These are phyloP conservation scores for Andrena bicolor DNA, from an alignment of 2,888 invertebrate species.

Conservation along the genomic window DNA sequence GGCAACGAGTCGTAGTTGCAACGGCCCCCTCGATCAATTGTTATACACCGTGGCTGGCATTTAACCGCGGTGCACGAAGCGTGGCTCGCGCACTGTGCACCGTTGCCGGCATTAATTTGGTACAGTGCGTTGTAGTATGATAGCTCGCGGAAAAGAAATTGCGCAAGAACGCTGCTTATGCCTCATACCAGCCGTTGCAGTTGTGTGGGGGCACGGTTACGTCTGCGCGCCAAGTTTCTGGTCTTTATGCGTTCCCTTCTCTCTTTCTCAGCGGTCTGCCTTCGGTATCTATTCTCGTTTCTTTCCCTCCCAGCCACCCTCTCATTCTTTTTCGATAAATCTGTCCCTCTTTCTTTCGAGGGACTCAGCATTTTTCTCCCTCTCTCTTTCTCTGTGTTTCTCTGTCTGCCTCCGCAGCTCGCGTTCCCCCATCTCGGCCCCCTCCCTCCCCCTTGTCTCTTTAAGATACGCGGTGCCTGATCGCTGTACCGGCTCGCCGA, in stretches of 20 bases:
- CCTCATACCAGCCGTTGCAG: constrained; percentile 52
- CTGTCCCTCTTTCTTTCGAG: constrained; percentile 15
- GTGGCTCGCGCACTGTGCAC: constrained; percentile 62
- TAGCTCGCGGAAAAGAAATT: constrained; percentile 77
- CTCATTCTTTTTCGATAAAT: not conserved
- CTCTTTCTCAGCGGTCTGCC: not conserved
- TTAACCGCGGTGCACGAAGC: constrained; percentile 65
- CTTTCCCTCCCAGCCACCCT: constrained; percentile 14
- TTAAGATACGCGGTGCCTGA: constrained; percentile 31
- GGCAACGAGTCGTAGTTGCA: constrained; percentile 35
- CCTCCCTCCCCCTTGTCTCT: constrained; percentile 30
- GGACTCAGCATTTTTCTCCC: not conserved
- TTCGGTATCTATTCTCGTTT: constrained; percentile 16
- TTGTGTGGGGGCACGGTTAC: not conserved
- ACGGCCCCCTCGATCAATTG: constrained; percentile 71
- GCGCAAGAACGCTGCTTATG: constrained; percentile 73
- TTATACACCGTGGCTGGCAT: constrained; percentile 73
- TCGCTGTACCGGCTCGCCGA: constrained; percentile 45
- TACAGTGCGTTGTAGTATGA: constrained; percentile 77
- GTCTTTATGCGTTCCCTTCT: constrained; percentile 18
- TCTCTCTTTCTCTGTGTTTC: constrained; percentile 24
- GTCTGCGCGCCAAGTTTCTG: constrained; percentile 16
- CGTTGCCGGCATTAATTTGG: constrained; percentile 74
- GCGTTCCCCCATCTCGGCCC: constrained; percentile 35
- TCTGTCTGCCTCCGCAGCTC: constrained; percentile 29